Base-by-base conservation (phyloP, 2,888 invertebrate genomes). In the Eupeodes latifasciatus region DNA sequence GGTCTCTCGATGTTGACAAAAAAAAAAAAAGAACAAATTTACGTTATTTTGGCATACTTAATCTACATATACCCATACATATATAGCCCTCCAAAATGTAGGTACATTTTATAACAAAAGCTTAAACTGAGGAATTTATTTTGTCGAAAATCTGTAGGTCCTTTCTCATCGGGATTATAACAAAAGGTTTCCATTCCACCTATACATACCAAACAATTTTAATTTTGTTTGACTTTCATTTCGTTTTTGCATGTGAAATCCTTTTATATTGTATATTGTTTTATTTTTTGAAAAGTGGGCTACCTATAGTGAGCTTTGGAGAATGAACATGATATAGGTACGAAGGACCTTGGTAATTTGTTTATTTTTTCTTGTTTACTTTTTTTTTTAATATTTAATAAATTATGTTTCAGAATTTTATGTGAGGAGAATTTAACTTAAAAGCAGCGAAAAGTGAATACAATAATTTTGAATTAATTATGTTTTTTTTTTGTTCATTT, bases 211-310 rank as follows among this genome's bases (percentile, higher is more conserved):
- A 44, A 36, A 16, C 3, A 7, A 51, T 55, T 12, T 10, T 3
- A 19, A 12, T 71, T 55, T 71, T 71, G 71, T 71, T 71, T 71
- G 71, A 19, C 16, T 71, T 55, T 71, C 40, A 36, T 47, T 66
- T 49, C 27, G 9, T 62, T 67, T 66, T 69, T 36, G 27, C 16
- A 36, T 40, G 55, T 40, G 40, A 55, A 71, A 71, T 71, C 71
- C 53, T 71, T 71, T 71, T 55, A 55, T 71, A 51, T 51, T 53
- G 12, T 47, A 4, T 16, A 3, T 51, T 51, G 5, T n/a, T 51
- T 51, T 57, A 10, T 55, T 55, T 62, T 40, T 11, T 64, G 44
- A 12, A 57, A 14, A 27, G 49, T 9, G 9, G 19, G 14, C 14
- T 51, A 12, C n/a, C 5, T 55, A 9, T 14, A 55, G 4, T 19